These are phyloP conservation scores for Leptinotarsa defecta DNA, from an alignment of 1,140 invertebrate genomes.

Conservation along the genomic window DNA sequence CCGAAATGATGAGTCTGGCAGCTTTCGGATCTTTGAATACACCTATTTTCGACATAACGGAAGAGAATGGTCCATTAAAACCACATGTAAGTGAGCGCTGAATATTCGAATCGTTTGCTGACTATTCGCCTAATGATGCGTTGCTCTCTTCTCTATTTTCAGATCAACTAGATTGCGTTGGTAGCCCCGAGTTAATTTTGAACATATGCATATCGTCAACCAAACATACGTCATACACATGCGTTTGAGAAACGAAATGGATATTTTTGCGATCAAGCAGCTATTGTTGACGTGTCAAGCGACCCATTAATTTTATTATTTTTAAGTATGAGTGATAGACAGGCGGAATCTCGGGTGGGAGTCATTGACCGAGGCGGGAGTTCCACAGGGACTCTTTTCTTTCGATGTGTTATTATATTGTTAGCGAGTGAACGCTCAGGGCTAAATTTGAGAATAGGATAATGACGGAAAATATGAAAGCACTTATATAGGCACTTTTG, in stretches of 20 bases:
- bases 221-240: constrained; percentile 8
- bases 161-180: constrained; percentile 9
- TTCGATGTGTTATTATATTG: background rate
- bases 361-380: background rate
- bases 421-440: background rate
- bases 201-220: background rate
- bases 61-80: background rate
- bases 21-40: background rate
- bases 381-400: background rate
- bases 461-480: background rate
- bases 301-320: constrained; percentile 3
- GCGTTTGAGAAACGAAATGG: background rate
- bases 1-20: too few species aligned
- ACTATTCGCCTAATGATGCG: constrained; percentile 34
- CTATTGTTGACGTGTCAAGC: background rate
- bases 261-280: background rate
- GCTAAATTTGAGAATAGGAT: background rate
- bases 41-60: constrained; percentile 2
- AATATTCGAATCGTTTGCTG: constrained; percentile 30
- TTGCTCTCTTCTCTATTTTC: constrained; percentile 32
- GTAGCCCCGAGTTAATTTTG: constrained; percentile 1
- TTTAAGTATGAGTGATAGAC: background rate
- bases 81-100: background rate
- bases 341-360: background rate
- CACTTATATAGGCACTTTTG: background rate